Base-by-base conservation (phyloP, 2,113 vertebrate genomes). In the Leptobrachium ailaonicum region DNA sequence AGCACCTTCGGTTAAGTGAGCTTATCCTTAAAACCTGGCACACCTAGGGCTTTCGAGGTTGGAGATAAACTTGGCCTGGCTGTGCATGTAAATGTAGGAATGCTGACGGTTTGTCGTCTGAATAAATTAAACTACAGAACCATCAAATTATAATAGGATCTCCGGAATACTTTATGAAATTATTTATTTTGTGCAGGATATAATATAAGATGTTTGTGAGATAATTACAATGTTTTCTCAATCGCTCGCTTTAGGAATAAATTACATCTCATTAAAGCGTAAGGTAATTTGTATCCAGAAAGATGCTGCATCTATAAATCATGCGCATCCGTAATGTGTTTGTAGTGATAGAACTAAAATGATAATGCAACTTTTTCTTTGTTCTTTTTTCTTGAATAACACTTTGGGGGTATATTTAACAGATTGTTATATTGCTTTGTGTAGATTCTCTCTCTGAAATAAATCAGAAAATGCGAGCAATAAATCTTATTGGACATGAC, bases 211-310 rank as follows among this genome's bases (percentile, higher is more conserved):
- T 83, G 77, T 85, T 89, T 89, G 85, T 84, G 73, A 83, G 80
- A 84, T 84, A 66, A 90, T 73, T 84, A 83, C 81, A 84, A 54
- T 66, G 82, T 86, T 85, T 86, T 89, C 83, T 81, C 76, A 85
- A 86, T 56, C 81, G 84, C 73, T 85, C 74, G 83, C 84, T 87
- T 80, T 89, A 86, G 86, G 86, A 88, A 82, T 88, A 84, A 90
- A 89, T 85, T 86, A 89, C 56, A 60, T 80, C 76, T 87, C 82
- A 87, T 83, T 81, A 82, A 72, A 73, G 83, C 79, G 64, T 41
- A 84, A 79, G 58, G 76, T 83, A 80, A 89, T 89, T 89, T 85
- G 85, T 85, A 84, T 85, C 86, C 85, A 86, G 75, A 83, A 76
- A 73, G 81, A 80, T 87, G 84, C 50, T 82, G 85, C 63, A 79